phyloP scores from a whole-genome alignment of 2,113 vertebrate genomes.

The Damaliscus lunatus region DNA sequence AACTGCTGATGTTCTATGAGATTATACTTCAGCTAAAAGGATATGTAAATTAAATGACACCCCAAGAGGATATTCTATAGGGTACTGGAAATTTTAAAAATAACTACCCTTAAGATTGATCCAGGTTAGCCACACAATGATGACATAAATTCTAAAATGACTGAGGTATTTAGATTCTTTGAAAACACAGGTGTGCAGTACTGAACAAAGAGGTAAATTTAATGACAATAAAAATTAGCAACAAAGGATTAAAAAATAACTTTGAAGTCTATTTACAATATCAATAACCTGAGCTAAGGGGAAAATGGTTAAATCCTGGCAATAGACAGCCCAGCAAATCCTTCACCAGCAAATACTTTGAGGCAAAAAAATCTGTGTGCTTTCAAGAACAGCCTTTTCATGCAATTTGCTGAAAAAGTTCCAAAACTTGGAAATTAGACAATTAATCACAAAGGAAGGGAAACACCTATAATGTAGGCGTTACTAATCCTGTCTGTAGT shows the following conservation, averaged over 20 bases:
- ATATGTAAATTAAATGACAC: background rate
- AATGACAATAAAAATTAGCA: constrained; percentile 2
- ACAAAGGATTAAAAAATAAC: constrained; percentile 24
- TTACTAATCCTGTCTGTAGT: background rate
- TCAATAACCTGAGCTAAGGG: constrained; percentile 43
- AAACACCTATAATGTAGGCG: constrained; percentile 17
- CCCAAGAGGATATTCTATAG: background rate
- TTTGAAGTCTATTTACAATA: constrained; percentile 35
- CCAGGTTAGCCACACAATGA: background rate
- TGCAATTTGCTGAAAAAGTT: constrained; percentile 54
- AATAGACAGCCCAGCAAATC: background rate
- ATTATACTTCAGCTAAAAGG: background rate
- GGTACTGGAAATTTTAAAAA: background rate
- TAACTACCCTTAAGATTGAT: constrained; percentile 9
- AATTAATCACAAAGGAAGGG: background rate
- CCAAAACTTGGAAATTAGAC: constrained; percentile 35
- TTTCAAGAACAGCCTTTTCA: constrained; percentile 25
- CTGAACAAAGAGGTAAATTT: background rate
- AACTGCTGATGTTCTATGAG: constrained; percentile 30
- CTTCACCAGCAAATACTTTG: constrained; percentile 29
- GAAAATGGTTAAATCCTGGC: background rate
- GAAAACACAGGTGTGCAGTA: constrained; percentile 58
- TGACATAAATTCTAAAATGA: constrained; percentile 48
- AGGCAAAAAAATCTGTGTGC: constrained; percentile 29
- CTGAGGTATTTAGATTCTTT: constrained; percentile 68